Conservation (phyloP, 2,888 invertebrate species). For the Melinopterus prodromus region DNA sequence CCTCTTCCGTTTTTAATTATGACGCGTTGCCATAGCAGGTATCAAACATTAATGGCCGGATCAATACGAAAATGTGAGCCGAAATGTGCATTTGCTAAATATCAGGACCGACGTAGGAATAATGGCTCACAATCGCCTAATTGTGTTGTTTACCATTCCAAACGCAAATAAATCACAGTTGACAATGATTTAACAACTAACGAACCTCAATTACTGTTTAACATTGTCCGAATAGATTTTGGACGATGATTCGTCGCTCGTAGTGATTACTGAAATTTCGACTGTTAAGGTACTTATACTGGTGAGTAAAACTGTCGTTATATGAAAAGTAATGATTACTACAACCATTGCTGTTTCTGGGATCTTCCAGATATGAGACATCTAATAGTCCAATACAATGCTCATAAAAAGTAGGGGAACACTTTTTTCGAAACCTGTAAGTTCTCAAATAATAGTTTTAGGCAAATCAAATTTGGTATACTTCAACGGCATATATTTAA, state of each 20-base stretch:
- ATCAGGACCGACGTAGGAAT: background rate
- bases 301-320: no score
- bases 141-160: conserved; percentile 16
- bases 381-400: no score
- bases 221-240: conserved; percentile 15
- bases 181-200: conserved; percentile 22
- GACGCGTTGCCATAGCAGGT: background rate
- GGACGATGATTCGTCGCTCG: background rate
- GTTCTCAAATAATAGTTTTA: no score
- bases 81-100: background rate
- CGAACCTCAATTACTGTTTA: conserved; percentile 22
- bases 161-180: conserved; percentile 13
- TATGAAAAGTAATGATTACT: no score
- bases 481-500: no score
- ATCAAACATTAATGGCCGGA: background rate
- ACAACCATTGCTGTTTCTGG: no score
- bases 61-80: background rate
- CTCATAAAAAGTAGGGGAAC: no score
- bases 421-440: no score
- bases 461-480: no score
- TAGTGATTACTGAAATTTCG: background rate
- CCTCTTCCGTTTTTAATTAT: background rate
- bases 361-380: no score
- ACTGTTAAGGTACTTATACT: background rate
- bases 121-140: background rate